A percentile compares a stretch with the other conserved stretches of the same genome.
phyloP scores from a whole-genome alignment of 2,113 vertebrate genomes.

The Malurus elegans region DNA sequence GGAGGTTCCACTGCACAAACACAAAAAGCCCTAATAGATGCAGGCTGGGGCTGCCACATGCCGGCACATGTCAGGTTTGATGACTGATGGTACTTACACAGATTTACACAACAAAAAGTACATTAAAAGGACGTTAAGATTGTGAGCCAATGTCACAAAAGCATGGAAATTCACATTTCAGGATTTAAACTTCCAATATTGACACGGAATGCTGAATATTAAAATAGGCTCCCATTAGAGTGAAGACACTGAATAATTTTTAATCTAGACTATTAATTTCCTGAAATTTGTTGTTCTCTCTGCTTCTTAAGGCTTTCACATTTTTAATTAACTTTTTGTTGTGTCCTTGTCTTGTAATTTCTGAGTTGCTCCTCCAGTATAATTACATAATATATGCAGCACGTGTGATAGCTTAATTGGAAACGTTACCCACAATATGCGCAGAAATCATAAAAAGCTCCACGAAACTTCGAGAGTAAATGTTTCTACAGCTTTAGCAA shows the following conservation, averaged over 20 bases:
- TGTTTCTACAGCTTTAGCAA: slow-evolving; percentile 54
- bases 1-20: slow-evolving; percentile 76
- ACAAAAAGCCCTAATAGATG: slow-evolving; percentile 79
- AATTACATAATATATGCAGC: slow-evolving; percentile 74
- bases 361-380: slow-evolving; percentile 71
- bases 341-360: slow-evolving; percentile 77
- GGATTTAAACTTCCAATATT: slow-evolving; percentile 79
- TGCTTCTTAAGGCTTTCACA: slow-evolving; percentile 57
- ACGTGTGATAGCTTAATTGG: slow-evolving; percentile 73
- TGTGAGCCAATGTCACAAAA: slow-evolving; percentile 77
- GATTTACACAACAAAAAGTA: slow-evolving; percentile 85
- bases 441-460: slow-evolving; percentile 64
- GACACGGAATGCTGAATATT: slow-evolving; percentile 69
- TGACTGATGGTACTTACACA: slow-evolving; percentile 79
- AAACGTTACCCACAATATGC: slow-evolving; percentile 54
- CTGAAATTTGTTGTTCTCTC: slow-evolving; percentile 70
- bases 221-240: slow-evolving; percentile 66
- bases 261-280: slow-evolving; percentile 75
- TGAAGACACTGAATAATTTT: slow-evolving; percentile 66
- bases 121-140: slow-evolving; percentile 77
- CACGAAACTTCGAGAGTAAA: slow-evolving; percentile 69
- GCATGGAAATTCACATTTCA: slow-evolving; percentile 73
- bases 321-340: slow-evolving; percentile 78
- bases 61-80: slow-evolving; percentile 76
- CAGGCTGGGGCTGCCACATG: slow-evolving; percentile 69